phyloP scores from a whole-genome alignment of 2,888 invertebrate genomes.

The Allygus modestus region DNA sequence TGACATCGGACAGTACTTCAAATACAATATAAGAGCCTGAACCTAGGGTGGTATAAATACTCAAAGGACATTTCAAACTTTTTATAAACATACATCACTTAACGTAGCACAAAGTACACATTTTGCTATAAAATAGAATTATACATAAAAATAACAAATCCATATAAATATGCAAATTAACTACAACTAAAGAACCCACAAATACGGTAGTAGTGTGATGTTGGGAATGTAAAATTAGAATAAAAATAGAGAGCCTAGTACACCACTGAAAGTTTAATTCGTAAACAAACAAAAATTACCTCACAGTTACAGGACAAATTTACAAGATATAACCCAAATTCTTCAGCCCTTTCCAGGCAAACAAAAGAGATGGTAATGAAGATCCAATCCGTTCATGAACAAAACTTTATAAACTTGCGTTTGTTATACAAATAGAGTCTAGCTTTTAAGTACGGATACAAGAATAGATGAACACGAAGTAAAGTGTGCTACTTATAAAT shows the following conservation, averaged over 20 bases:
- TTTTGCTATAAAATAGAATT: conserved; percentile 23
- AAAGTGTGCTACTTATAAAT: neutral
- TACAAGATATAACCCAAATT: no score
- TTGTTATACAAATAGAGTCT: no score
- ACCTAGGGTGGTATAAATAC: no score
- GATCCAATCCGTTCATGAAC: no score
- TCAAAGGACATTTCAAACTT: neutral
- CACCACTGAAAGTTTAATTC: neutral
- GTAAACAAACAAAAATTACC: no score
- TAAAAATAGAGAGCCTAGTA: conserved; percentile 27
- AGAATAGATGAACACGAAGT: neutral
- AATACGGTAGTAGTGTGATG: conserved; percentile 41
- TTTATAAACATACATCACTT: conserved; percentile 44
- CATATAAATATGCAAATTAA: conserved; percentile 16
- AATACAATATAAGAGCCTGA: no score
- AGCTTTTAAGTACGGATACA: no score
- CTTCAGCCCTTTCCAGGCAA: no score
- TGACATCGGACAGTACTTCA: no score
- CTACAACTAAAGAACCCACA: conserved; percentile 9
- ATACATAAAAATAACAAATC: conserved; percentile 27
- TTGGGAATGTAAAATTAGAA: conserved; percentile 32
- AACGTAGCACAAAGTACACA: conserved; percentile 50
- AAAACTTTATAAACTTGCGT: no score
- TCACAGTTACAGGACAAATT: no score
- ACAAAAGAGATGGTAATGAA: neutral